These are phyloP conservation scores for Dendrolimus pini DNA, from an alignment of 2,888 invertebrate genomes.

Conservation along the genomic window DNA sequence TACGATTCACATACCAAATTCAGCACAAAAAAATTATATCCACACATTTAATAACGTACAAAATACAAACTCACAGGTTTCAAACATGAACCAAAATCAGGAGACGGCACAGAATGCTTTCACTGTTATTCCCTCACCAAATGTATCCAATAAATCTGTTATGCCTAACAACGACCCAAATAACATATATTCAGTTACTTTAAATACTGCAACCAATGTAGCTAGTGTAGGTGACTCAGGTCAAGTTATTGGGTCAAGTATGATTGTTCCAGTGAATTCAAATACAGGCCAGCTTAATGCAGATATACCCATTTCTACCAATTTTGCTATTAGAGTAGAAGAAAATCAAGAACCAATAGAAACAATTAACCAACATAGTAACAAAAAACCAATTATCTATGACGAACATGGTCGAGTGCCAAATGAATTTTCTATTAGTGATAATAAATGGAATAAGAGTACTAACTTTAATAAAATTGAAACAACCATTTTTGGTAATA, in stretches of 20 bases:
- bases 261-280: slow-evolving; percentile 47
- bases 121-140: slow-evolving; percentile 28
- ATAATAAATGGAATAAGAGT: slow-evolving; percentile 60
- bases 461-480: slow-evolving; percentile 19
- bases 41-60: slow-evolving; percentile 26
- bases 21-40: slow-evolving; percentile 22
- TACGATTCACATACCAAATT: slow-evolving; percentile 55
- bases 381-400: slow-evolving; percentile 32
- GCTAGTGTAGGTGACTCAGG: slow-evolving; percentile 39
- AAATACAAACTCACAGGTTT: slow-evolving; percentile 18
- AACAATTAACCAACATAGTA: slow-evolving; percentile 41
- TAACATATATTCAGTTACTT: slow-evolving; percentile 50
- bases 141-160: slow-evolving; percentile 38
- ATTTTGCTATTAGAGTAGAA: slow-evolving; percentile 68
- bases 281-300: slow-evolving; percentile 50
- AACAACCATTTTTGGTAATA: slow-evolving; percentile 20
- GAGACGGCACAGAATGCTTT: slow-evolving; percentile 24
- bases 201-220: slow-evolving; percentile 58
- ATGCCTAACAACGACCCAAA: slow-evolving; percentile 32
- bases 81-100: slow-evolving; percentile 11
- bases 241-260: slow-evolving; percentile 54
- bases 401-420: slow-evolving; percentile 29
- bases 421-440: slow-evolving; percentile 34
- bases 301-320: slow-evolving; percentile 68
- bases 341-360: slow-evolving; percentile 49